phyloP scores from a whole-genome alignment of 1,140 invertebrate species.

The Archivesica marissinica region DNA sequence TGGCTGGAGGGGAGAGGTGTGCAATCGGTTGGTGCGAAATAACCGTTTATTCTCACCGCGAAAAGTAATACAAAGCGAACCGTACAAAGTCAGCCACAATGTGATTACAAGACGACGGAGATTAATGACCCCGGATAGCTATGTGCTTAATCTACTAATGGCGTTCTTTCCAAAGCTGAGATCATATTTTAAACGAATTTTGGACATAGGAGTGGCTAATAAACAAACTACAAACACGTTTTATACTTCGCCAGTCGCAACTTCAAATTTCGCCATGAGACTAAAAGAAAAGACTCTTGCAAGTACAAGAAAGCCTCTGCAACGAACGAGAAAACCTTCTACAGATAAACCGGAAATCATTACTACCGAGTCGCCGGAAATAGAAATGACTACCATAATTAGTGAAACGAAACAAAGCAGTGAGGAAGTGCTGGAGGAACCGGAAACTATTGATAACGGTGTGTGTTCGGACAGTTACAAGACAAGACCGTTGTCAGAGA shows the following conservation, averaged over 20 bases:
- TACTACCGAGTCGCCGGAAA: background rate
- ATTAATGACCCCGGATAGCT: slow-evolving; percentile 3
- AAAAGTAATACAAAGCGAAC: background rate
- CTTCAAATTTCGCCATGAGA: background rate
- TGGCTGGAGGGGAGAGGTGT: slow-evolving; percentile 13
- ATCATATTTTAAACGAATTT: slow-evolving; percentile 16
- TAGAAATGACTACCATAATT: background rate
- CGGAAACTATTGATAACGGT: background rate
- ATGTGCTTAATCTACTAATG: slow-evolving; percentile 7
- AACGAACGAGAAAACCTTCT: background rate
- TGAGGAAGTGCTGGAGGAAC: slow-evolving; percentile 1
- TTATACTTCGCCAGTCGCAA: background rate
- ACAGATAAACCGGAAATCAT: no score
- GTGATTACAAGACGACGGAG: background rate
- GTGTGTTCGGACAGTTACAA: slow-evolving; percentile 30
- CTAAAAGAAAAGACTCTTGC: background rate
- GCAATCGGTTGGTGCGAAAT: background rate
- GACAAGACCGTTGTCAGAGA: slow-evolving; percentile 8
- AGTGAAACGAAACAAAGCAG: background rate
- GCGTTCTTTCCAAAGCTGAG: slow-evolving; percentile 14
- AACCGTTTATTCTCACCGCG: background rate
- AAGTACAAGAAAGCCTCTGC: no score
- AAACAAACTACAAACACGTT: slow-evolving; percentile 19
- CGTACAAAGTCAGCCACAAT: background rate
- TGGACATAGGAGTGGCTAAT: background rate